Evolutionary conservation across 2,888 invertebrate genomes (phyloP), one percentile per base, ranked within the genome.

Genomic region (Acleris cristana): DNA sequence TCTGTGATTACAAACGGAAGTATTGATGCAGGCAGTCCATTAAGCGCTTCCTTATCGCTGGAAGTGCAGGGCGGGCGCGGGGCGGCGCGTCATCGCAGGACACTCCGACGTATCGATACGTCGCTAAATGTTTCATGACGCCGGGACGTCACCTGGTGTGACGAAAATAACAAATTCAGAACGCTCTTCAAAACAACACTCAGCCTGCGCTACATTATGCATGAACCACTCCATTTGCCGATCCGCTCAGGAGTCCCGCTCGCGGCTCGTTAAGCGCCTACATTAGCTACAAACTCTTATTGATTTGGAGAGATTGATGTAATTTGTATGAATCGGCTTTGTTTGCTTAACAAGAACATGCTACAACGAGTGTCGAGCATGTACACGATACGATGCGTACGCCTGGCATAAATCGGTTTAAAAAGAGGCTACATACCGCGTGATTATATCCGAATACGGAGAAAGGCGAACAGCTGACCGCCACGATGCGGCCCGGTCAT

Each of bases 151-250:
- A 91, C 89, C 89, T 89, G 91, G 88, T 86, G 86, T 89, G 89
- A 90, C 87, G 88, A 88, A 90, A 90, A 89, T 90, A 92, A 89
- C 90, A 86, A 89, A 92, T 91, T 92, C 89, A 88, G 90, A 90
- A 91, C 86, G 90, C 89, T 90, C 90, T 91, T 90, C 89, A 90
- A 91, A 92, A 92, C 92, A 92, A 90, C 92, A 90, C 90, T 90
- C 91, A 88, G 89, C 79, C 84, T 79, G 82, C 78, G 85, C 87
- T 92, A 90, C 92, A 92, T 92, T 90, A 92, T 92, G 92, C 90
- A 92, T 92, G 92, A 92, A 88, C 88, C 92, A 91, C 92, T 92
- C 92, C 92, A 92, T 92, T 91, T 92, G 90, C 86, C 90, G 90
- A 92, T 92, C 92, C 90, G 90, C 91, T 92, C 91, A 90, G 84